Base-by-base conservation (phyloP, 1,140 invertebrate genomes). In the Diachasmimorpha longicaudata region DNA sequence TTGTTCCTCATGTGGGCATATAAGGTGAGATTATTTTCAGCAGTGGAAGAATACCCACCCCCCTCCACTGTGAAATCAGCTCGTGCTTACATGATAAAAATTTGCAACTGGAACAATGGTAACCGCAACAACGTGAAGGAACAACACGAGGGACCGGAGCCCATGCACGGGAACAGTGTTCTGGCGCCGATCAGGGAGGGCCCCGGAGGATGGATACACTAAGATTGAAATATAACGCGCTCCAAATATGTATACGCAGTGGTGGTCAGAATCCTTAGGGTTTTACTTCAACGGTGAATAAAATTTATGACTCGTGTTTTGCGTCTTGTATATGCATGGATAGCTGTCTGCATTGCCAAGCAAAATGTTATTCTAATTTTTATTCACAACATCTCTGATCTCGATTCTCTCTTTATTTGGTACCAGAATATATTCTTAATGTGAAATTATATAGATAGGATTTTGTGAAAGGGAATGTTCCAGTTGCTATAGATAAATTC, bases 71-170 rank as follows among this genome's bases (percentile, higher is more conserved):
- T 79, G 82, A 75, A 66, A 80, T 77, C 73, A 46, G 77, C 70
- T 75, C 69, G 76, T 78, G 81, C 82, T 79, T 82, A 86, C 82
- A 87, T 78, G 85, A 78, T 80, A 86, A 88, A 87, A 87, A 86
- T 88, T 86, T 88, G 85, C 86, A 87, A 86, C 80, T 85, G 81
- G 83, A 85, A 88, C 87, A 88, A 88, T 88, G 81, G 85, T 78
- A 31, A 79, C 76, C 46, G 25, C 23, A 48, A 48, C 44, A 13
- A 70, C 23, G 44, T 58, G 31, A 55, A n/a, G n/a, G n/a, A n/a
- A n/a, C n/a, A n/a, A 72, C 44, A 72, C 25, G n/a, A 19, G n/a
- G n/a, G 25, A 48, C 31, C 37, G n/a, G n/a, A n/a, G n/a, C 21
- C 48, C 23, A 25, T 69, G 70, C 73, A 75, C 73, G 66, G 42